A percentile compares a stretch with the other conserved stretches of the same genome.
Conservation (phyloP, 2,113 vertebrate genomes). For the Dermatemys mawii region DNA sequence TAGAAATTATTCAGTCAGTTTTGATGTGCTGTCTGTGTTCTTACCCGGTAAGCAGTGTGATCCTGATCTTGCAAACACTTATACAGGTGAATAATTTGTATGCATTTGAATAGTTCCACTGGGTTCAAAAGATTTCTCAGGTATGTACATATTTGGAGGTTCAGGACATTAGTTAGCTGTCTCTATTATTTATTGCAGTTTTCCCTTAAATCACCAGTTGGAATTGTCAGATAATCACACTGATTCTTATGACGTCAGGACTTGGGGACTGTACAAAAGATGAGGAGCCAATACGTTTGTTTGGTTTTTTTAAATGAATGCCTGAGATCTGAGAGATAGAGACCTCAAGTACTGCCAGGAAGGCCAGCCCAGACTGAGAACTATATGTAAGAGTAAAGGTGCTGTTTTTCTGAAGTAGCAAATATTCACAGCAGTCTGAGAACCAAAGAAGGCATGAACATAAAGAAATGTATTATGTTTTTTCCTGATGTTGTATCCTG, state of each 20-base stretch:
- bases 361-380: background rate
- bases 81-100: background rate
- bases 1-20: background rate
- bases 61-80: background rate
- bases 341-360: background rate
- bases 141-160: background rate
- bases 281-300: background rate
- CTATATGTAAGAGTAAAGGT: background rate
- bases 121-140: background rate
- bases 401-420: background rate
- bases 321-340: background rate
- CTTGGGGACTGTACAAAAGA: background rate
- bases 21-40: background rate
- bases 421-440: background rate
- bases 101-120: background rate
- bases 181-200: background rate
- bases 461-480: background rate
- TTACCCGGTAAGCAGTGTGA: background rate
- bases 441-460: background rate
- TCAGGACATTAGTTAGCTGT: background rate
- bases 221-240: background rate
- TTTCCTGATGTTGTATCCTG: background rate
- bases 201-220: background rate
- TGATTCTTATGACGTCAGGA: background rate
- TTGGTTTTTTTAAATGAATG: background rate